A percentile compares a stretch with the other conserved stretches of the same genome.
phyloP scores from a whole-genome alignment of 2,113 vertebrate genomes.

The Butorides virescens region DNA sequence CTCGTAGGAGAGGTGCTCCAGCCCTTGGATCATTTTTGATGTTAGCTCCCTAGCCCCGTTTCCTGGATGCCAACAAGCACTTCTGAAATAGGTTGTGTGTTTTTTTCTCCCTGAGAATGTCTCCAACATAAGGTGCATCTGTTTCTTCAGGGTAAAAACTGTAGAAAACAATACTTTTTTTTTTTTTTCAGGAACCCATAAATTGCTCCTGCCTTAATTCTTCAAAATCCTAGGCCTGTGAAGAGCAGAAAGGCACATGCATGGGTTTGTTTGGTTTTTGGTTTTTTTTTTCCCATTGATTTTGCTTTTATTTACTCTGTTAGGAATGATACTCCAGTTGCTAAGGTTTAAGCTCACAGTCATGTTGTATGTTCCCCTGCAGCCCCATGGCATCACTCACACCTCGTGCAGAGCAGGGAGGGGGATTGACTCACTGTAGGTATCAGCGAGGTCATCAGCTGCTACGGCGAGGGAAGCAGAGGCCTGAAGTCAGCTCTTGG shows the following conservation, averaged over 20 bases:
- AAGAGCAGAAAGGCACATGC: neutral
- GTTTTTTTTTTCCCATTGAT: accelerated
- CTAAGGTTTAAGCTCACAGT: neutral
- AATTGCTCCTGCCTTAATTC: accelerated
- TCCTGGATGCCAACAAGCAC: neutral
- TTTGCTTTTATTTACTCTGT: neutral
- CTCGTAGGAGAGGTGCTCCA: too few relatives aligned
- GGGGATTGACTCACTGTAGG: neutral
- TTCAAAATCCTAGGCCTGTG: neutral
- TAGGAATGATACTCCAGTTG: neutral
- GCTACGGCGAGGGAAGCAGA: neutral
- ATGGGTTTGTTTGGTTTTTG: neutral
- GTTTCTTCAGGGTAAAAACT: neutral
- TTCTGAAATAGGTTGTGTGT: neutral
- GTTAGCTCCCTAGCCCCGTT: neutral
- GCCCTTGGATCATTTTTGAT: too few relatives aligned
- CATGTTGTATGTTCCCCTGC: neutral
- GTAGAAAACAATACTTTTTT: accelerated
- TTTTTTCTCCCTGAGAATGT: neutral
- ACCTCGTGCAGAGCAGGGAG: neutral
- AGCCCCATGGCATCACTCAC: neutral
- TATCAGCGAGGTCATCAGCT: neutral
- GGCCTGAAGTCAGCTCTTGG: neutral
- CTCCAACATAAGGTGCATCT: accelerated
- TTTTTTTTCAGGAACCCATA: neutral